A percentile compares a stretch with the other conserved stretches of the same genome.
phyloP scores from a whole-genome alignment of 2,888 invertebrate genomes.

The Cataglyphis albicans region DNA sequence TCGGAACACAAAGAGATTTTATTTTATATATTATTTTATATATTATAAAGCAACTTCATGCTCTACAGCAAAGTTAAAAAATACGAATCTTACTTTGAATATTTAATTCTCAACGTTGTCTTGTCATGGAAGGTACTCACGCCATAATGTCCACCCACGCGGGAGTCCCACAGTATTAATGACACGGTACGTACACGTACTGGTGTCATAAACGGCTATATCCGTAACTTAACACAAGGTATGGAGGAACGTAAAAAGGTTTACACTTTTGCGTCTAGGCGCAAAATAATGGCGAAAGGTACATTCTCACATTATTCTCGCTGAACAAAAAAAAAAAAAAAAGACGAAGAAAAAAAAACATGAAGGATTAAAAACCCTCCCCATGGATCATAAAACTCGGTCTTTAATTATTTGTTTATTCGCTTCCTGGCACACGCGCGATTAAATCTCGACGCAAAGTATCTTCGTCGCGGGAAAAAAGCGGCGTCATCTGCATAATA shows the following conservation, averaged over 20 bases:
- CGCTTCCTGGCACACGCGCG: not conserved
- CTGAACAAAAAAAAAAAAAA: not conserved
- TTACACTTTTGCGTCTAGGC: not conserved
- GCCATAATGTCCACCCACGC: constrained; percentile 15
- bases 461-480: constrained; percentile 29
- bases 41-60: not conserved
- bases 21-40: not conserved
- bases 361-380: not conserved
- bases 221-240: constrained; percentile 15
- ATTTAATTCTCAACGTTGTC: constrained; percentile 24
- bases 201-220: constrained; percentile 13
- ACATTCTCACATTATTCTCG: not conserved
- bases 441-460: constrained; percentile 35
- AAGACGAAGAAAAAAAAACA: not conserved
- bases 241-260: not conserved
- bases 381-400: not conserved
- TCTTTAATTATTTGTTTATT: constrained; percentile 2
- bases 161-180: constrained; percentile 20
- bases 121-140: constrained; percentile 14
- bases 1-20: not conserved
- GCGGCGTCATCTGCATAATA: constrained; percentile 13
- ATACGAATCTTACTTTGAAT: constrained; percentile 32
- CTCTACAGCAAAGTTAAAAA: not conserved
- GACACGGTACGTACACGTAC: not conserved
- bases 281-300: not conserved